Percentiles rank a stretch among this genome's conserved stretches.
These are phyloP conservation scores for Drosophila kikkawai DNA, from an alignment of 1,140 invertebrate genomes.

Conservation along the genomic window DNA sequence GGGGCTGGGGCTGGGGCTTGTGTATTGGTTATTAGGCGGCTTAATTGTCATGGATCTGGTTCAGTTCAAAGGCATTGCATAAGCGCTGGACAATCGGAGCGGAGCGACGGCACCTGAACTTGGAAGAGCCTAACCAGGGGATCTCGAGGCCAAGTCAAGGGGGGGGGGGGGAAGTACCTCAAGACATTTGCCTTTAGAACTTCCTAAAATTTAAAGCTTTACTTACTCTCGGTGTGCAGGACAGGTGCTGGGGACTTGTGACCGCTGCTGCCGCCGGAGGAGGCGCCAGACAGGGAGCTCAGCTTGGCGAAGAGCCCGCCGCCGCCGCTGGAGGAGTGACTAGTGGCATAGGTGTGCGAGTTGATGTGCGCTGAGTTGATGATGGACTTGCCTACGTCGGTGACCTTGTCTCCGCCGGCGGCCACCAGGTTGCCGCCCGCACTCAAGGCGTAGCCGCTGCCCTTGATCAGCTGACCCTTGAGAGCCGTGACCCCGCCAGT, in stretches of 20 bases:
- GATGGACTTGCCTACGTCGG: constrained; percentile 90
- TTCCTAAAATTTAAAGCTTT: not conserved
- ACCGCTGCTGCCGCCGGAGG: constrained; percentile 78
- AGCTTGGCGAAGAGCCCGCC: constrained; percentile 77
- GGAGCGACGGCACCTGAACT: constrained; percentile 5
- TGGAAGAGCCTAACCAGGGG: constrained; percentile 19
- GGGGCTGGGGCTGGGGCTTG: not conserved
- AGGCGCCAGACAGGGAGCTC: constrained; percentile 76
- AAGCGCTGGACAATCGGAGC: constrained; percentile 30
- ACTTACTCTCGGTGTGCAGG: constrained; percentile 82
- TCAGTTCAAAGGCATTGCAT: constrained; percentile 48
- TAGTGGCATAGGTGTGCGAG: constrained; percentile 84
- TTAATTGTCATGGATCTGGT: constrained; percentile 69
- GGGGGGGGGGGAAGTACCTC: too few relatives aligned
- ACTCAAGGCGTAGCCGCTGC: constrained; percentile 90
- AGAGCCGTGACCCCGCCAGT: constrained; percentile 93
- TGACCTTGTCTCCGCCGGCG: constrained; percentile 89
- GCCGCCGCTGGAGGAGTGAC: constrained; percentile 60
- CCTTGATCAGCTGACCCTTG: constrained; percentile 93
- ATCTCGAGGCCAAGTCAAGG: not conserved
- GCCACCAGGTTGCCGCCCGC: constrained; percentile 88
- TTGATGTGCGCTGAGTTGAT: constrained; percentile 89
- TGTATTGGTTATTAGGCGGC: constrained; percentile 54
- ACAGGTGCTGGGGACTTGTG: constrained; percentile 64
- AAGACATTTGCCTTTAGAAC: constrained; percentile 18